Base-by-base conservation (phyloP, 2,888 invertebrate species). In the Lordiphosa andalusiaca region DNA sequence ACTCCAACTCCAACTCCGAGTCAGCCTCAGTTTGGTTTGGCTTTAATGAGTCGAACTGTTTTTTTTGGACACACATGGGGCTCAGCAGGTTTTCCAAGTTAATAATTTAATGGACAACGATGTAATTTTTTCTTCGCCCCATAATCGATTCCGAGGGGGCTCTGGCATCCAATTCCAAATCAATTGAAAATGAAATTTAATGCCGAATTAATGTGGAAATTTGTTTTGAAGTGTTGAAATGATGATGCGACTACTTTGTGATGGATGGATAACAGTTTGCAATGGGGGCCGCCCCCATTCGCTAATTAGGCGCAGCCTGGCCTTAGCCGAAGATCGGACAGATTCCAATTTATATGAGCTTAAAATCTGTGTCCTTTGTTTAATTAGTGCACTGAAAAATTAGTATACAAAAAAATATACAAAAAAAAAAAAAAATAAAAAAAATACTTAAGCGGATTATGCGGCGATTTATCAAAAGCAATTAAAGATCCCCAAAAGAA, bases 391-490 rank as follows among this genome's bases (percentile, higher is more conserved):
- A 57, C 73, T 77, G 63, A 77, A 77, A 77, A 77, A 82, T 77
- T 78, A 75, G 62, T 57, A 16, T 53, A 55, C 52, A 53, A 53
- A 53, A 53, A 53, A 60, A 60, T 37, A 44, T 38, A 41, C 21
- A 12, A 51, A 12, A n/a, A n/a, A n/a, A n/a, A n/a, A n/a, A n/a
- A n/a, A n/a, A n/a, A n/a, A n/a, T n/a, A n/a, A 53, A 47, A 53
- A 65, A 61, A 71, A 69, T 63, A 61, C 36, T 80, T 83, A 80
- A 80, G 80, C 80, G 84, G 80, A 77, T 80, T 80, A 80, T 67
- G 80, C 76, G 81, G 76, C 83, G 81, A 80, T 80, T 80, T 80
- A 80, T 80, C 80, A 83, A 83, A 80, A 67, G 81, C 84, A 80
- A 80, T 80, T 80, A 80, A 80, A 80, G 72, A 73, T 73, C 70